phyloP scores from a whole-genome alignment of 2,113 vertebrate species.

The Craseonycteris thonglongyai region DNA sequence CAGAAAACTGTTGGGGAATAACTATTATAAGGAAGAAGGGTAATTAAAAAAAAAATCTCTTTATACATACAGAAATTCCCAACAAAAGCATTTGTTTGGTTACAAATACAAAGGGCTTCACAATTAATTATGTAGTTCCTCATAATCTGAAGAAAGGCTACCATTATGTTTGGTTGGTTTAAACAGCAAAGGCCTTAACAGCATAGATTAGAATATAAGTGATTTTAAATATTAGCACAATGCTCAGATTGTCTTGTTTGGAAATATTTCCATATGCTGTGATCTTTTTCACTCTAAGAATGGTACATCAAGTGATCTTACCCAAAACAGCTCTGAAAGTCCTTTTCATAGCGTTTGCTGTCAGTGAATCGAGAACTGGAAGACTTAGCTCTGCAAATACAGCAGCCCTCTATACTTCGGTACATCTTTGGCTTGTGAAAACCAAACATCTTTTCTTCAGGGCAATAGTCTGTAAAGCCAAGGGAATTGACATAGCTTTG shows the following conservation, averaged over 20 bases:
- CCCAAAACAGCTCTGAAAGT: conserved; percentile 98
- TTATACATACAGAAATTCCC: neutral
- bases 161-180: neutral
- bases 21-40: neutral
- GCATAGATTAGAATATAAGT: neutral
- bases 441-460: conserved; percentile 92
- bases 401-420: conserved; percentile 97
- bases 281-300: neutral
- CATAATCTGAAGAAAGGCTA: neutral
- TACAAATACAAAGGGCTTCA: neutral
- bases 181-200: neutral
- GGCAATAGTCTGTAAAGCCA: conserved; percentile 72
- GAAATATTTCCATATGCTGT: neutral
- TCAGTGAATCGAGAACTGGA: conserved; percentile 99
- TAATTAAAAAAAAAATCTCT: neutral
- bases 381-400: conserved; percentile 98
- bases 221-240: conserved; percentile 1
- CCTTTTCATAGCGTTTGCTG: conserved; percentile 97
- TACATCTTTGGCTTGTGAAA: conserved; percentile 99
- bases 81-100: neutral
- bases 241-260: neutral
- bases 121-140: neutral
- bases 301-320: conserved; percentile 75
- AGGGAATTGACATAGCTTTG: conserved; percentile 52
- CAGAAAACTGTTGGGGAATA: neutral